Base-by-base conservation (phyloP, 2,888 invertebrate species). In the Teinopalpus imperialis region DNA sequence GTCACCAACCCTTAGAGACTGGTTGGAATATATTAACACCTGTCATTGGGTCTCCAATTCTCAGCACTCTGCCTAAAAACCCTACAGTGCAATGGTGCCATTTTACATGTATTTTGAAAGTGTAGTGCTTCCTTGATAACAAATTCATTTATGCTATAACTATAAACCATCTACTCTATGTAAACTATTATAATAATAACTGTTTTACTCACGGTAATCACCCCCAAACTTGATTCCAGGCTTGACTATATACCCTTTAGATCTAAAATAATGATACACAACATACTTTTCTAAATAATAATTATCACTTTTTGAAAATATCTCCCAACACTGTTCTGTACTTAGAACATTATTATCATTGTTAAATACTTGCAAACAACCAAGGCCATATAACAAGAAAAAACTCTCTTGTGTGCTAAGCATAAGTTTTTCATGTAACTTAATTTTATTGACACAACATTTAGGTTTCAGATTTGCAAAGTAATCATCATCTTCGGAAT, bases 191-290 rank as follows among this genome's bases (percentile, higher is more conserved):
- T n/a, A n/a, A n/a, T n/a, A n/a, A n/a, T n/a, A n/a, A n/a, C n/a
- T n/a, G n/a, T n/a, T n/a, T 37, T 40, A 89, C 93, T 92, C 90
- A 96, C 96, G 83, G 81, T 92, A 97, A 74, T 97, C 94, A 2
- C 95, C 95, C 35, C 97, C 97, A 90, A 94, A 98, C 76, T 97
- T 96, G 1, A 95, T 85, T 26, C 97, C 98, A 40, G 94, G 91
- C 74, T 95, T 97, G 0, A 97, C 95, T 45, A 97, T 91, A 95
- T 97, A 98, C 29, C 96, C 96, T 76, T 95, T 95, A n/a, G 94
- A 92, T 57, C 96, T 91, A 66, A 94, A 94, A 76, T 97, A 94
- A 71, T 95, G 93, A 75, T 97, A 98, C 0, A 93, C 93, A 18
- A 94, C 90, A 80, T 97, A 95, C 63, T 92, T 92, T 30, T 86